Base-by-base conservation (phyloP, 2,797 vertebrate genomes). In the Ctenopoma kingsleyae region DNA sequence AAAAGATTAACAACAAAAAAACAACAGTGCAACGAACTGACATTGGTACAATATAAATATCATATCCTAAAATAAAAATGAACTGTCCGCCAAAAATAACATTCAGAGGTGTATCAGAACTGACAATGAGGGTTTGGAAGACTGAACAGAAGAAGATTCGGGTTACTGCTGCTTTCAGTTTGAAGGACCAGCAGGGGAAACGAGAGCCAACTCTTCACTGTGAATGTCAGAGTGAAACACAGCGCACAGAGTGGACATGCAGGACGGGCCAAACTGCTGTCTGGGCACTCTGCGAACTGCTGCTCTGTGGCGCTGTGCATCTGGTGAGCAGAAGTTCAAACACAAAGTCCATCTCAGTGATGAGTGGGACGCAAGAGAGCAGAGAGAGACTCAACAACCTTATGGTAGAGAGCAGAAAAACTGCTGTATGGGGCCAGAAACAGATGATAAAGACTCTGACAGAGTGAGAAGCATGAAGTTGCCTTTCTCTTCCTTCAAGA, bases 281-380 rank as follows among this genome's bases (percentile, higher is more conserved):
- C 75, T 69, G 67, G 76, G 61, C 8, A 20, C 76, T 59, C 78
- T 67, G 74, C 78, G 71, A 50, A 36, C 47, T 51, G 71, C 67
- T 48, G 76, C 15, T 4, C 49, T 44, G 44, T 15, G 44, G 77
- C 74, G 65, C 38, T 5, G 17, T 47, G 80, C 71, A 82, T 83
- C 84, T 88, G 88, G 68, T 49, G 54, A 22, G 11, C 71, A 67
- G 65, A 44, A 23, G 8, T 58, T 74, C 58, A n/a, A 71, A 73
- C 49, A 49, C 40, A 38, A 66, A 75, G 51, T 76, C 74, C 71
- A 54, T 74, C 72, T 69, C 77, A 51, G 68, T 72, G 44, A 5
- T 47, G 76, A 83, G 81, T 74, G 78, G 81, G 78, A 73, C 69
- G 71, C 19, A 59, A 56, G 58, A 66, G 48, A 67, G 56, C 47